Percentiles rank a stretch among this genome's conserved stretches.
phyloP scores from a whole-genome alignment of 2,888 invertebrate genomes.

The Phengaris arion region DNA sequence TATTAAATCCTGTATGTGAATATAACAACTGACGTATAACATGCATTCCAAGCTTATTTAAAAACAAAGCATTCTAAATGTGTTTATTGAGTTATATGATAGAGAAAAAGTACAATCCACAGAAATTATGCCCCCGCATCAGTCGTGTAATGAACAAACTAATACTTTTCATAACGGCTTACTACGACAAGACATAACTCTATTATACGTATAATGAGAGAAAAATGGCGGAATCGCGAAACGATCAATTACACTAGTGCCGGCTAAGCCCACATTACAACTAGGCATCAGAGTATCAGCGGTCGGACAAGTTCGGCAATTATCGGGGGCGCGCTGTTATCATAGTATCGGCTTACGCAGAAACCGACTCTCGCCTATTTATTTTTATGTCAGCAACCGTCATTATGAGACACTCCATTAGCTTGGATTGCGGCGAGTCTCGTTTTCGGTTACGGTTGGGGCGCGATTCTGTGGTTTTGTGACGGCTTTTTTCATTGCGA shows the following conservation, averaged over 20 bases:
- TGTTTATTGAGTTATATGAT: background rate
- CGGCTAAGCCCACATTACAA: constrained; percentile 66
- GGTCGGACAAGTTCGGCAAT: constrained; percentile 73
- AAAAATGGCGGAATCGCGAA: constrained; percentile 30
- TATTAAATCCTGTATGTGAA: background rate
- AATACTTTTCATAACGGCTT: constrained; percentile 8
- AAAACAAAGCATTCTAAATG: background rate
- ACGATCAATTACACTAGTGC: constrained; percentile 62
- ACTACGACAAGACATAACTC: background rate
- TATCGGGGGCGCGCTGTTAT: constrained; percentile 78
- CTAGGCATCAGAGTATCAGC: constrained; percentile 46
- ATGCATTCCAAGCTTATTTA: background rate
- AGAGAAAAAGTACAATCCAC: background rate
- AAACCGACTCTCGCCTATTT: constrained; percentile 80
- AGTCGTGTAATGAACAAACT: background rate
- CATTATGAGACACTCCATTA: constrained; percentile 80
- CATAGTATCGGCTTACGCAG: constrained; percentile 80
- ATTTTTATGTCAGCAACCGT: constrained; percentile 80
- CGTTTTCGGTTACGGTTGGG: constrained; percentile 77
- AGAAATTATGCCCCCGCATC: background rate
- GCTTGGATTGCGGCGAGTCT: constrained; percentile 76
- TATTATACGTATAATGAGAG: constrained; percentile 30
- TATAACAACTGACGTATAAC: background rate
- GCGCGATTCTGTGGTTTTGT: constrained; percentile 63
- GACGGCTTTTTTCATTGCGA: constrained; percentile 43